Conservation (phyloP, 2,113 vertebrate genomes). For the Martes martes region DNA sequence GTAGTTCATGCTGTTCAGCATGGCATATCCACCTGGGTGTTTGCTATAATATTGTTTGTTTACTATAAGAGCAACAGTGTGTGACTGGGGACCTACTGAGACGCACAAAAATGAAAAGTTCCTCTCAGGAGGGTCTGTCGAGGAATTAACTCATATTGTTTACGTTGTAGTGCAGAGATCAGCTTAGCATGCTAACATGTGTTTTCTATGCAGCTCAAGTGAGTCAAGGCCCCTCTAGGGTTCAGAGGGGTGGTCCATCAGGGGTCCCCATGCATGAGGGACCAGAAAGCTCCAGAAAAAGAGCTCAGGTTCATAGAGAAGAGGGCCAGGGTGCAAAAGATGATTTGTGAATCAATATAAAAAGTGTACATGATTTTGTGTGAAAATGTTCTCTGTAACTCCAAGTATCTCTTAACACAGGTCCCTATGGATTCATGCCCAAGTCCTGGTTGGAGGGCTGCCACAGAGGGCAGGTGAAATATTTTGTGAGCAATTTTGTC, state of each 20-base stretch:
- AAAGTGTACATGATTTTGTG: background rate
- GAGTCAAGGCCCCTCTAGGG: background rate
- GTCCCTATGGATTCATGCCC: background rate
- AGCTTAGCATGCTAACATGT: background rate
- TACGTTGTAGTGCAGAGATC: accelerated
- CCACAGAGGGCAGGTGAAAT: background rate
- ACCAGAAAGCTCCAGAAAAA: background rate
- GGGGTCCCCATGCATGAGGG: background rate
- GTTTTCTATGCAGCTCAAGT: background rate
- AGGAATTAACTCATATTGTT: background rate
- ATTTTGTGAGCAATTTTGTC: background rate
- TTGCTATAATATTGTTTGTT: background rate
- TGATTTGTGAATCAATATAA: background rate
- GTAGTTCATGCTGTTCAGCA: accelerated
- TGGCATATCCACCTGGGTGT: background rate
- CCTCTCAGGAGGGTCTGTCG: background rate
- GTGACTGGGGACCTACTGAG: background rate
- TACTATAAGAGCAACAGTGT: background rate
- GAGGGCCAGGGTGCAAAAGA: background rate
- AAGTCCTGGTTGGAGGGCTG: background rate
- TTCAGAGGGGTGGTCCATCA: background rate
- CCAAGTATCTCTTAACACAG: background rate
- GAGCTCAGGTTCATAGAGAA: background rate
- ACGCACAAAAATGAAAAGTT: background rate
- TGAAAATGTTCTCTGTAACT: background rate